These are phyloP conservation scores for Galerucella calmariensis DNA, from an alignment of 2,888 invertebrate genomes.

Conservation along the genomic window DNA sequence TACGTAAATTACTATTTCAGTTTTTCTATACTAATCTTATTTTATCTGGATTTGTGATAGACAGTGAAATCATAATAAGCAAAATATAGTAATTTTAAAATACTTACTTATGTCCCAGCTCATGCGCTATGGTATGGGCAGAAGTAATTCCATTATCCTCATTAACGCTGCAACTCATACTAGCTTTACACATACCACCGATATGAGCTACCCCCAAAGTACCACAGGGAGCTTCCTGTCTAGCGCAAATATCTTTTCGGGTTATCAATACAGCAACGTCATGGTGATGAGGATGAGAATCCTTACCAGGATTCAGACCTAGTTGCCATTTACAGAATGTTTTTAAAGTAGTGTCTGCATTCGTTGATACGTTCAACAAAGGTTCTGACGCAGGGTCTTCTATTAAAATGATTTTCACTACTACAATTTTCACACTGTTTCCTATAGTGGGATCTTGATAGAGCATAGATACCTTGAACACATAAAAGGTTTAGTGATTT, in stretches of 20 bases:
- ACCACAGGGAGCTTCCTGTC: slow-evolving; percentile 67
- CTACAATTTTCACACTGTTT: slow-evolving; percentile 89
- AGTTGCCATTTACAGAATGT: slow-evolving; percentile 90
- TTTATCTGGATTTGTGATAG: no score
- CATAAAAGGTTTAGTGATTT: no score
- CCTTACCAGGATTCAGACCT: slow-evolving; percentile 77
- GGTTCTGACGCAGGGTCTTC: slow-evolving; percentile 71
- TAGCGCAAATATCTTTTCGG: slow-evolving; percentile 76
- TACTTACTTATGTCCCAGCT: slow-evolving; percentile 91
- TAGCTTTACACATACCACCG: slow-evolving; percentile 87
- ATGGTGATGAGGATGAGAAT: slow-evolving; percentile 87
- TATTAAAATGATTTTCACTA: slow-evolving; percentile 84
- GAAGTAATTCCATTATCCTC: slow-evolving; percentile 91
- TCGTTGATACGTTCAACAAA: slow-evolving; percentile 78
- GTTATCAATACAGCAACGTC: slow-evolving; percentile 91
- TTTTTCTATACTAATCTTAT: no score
- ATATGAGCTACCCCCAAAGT: slow-evolving; percentile 91
- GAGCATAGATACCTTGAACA: slow-evolving; percentile 74
- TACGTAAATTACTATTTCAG: no score
- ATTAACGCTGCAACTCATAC: slow-evolving; percentile 88
- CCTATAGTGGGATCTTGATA: slow-evolving; percentile 90
- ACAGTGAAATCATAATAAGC: no score
- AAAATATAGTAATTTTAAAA: not conserved
- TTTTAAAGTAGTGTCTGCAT: slow-evolving; percentile 84
- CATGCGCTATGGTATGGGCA: slow-evolving; percentile 90